These are phyloP conservation scores for Sander vitreus DNA, from an alignment of 2,113 vertebrate genomes.

Conservation along the genomic window DNA sequence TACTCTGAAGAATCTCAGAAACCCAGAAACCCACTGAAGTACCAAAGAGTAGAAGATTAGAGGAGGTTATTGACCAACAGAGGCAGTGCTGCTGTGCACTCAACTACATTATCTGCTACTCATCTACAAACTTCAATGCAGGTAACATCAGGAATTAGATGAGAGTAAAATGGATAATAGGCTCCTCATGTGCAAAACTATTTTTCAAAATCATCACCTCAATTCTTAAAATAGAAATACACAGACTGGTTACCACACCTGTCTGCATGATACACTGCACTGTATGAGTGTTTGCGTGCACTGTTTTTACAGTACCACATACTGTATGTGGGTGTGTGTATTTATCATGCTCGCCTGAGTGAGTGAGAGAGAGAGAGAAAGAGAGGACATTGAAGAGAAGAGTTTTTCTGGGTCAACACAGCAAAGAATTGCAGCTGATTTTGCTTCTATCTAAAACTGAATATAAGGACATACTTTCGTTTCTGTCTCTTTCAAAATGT, in stretches of 20 bases:
- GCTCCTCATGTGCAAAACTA: background rate
- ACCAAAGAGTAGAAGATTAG: background rate
- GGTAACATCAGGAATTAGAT: background rate
- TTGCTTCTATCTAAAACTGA: slow-evolving; percentile 68
- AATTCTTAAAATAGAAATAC: background rate
- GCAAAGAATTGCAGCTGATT: slow-evolving; percentile 34
- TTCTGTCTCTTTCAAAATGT: slow-evolving; percentile 19
- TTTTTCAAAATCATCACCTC: too few species aligned
- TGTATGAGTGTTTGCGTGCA: background rate
- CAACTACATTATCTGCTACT: too few species aligned
- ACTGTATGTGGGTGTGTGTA: slow-evolving; percentile 33
- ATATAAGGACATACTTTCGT: slow-evolving; percentile 27
- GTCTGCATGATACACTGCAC: background rate
- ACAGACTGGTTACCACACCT: background rate
- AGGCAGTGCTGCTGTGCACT: background rate
- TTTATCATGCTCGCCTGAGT: slow-evolving; percentile 13
- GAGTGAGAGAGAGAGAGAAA: background rate
- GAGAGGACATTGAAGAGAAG: slow-evolving; percentile 24
- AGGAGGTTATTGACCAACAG: background rate
- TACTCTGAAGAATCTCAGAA: slow-evolving; percentile 20
- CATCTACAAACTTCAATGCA: background rate
- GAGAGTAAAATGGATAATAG: background rate
- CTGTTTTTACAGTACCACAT: slow-evolving; percentile 24
- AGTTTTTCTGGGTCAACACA: slow-evolving; percentile 74
- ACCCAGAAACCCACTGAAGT: background rate